phyloP scores from a whole-genome alignment of 2,797 vertebrate genomes.

The Urophycis tenuis region DNA sequence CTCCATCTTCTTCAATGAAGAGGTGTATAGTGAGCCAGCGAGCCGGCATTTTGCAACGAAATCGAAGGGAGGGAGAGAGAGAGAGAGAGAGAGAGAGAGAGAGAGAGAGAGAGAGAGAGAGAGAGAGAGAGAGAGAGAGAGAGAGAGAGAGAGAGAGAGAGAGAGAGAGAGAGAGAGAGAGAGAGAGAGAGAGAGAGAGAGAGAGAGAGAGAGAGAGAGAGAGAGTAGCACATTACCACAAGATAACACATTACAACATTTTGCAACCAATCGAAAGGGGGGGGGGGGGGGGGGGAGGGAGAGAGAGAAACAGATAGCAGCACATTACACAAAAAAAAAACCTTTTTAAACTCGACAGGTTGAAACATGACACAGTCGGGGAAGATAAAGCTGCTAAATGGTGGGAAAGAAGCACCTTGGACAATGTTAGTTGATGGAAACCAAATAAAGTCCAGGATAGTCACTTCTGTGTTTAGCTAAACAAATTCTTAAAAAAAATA shows the following conservation, averaged over 20 bases:
- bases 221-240: slow-evolving; percentile 49
- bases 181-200: slow-evolving; percentile 13
- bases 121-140: neutral
- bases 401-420: neutral
- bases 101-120: neutral
- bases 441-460: neutral
- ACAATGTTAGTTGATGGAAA: neutral
- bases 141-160: slow-evolving; percentile 45
- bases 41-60: slow-evolving; percentile 62
- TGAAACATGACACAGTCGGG: slow-evolving; percentile 24
- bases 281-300: too few relatives aligned
- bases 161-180: slow-evolving; percentile 52
- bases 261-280: too few relatives aligned
- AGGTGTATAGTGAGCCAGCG: slow-evolving; percentile 77
- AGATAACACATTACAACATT: too few relatives aligned
- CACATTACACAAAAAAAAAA: slow-evolving; percentile 50
- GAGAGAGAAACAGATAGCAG: too few relatives aligned
- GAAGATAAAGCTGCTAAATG: slow-evolving; percentile 44
- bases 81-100: slow-evolving; percentile 35
- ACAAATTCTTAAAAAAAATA: neutral
- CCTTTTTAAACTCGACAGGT: neutral
- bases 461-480: neutral
- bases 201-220: slow-evolving; percentile 1
- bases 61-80: slow-evolving; percentile 59
- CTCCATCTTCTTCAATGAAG: slow-evolving; percentile 90